phyloP scores from a whole-genome alignment of 2,888 invertebrate genomes.

The Dione vanillae region DNA sequence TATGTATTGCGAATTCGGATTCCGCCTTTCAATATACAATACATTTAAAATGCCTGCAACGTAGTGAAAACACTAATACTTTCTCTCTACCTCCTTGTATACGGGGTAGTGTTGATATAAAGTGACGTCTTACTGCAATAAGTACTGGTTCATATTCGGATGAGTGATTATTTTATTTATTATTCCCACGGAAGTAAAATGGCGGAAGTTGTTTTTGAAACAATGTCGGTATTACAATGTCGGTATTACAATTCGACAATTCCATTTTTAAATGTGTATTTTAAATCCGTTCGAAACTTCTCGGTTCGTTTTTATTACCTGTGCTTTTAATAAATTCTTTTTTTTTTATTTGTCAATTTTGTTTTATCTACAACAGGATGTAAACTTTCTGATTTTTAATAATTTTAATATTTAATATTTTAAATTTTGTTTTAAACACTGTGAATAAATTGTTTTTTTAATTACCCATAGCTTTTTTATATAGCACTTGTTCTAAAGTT shows the following conservation, averaged over 20 bases:
- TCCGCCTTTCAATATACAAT: too few species aligned
- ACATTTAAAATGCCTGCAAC: too few species aligned
- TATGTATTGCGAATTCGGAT: neutral
- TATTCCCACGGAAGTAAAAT: neutral
- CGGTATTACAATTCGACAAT: slow-evolving; percentile 8
- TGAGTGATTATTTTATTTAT: neutral
- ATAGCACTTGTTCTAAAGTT: neutral
- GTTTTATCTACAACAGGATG: neutral
- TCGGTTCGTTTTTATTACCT: slow-evolving; percentile 3
- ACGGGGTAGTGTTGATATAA: too few species aligned
- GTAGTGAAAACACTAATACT: too few species aligned
- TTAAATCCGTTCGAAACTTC: neutral
- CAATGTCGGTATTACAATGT: slow-evolving; percentile 13
- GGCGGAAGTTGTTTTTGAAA: slow-evolving; percentile 9
- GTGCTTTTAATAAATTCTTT: neutral
- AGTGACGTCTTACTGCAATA: neutral
- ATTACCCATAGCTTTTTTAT: too few species aligned
- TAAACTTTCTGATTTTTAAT: slow-evolving; percentile 5
- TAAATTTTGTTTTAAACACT: too few species aligned
- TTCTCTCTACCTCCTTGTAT: too few species aligned
- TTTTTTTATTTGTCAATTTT: neutral
- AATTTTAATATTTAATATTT: neutral
- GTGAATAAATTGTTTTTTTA: too few species aligned
- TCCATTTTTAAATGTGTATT: neutral
- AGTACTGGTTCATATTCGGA: neutral